A percentile compares a stretch with the other conserved stretches of the same genome.
phyloP scores from a whole-genome alignment of 2,113 vertebrate species.

The Alligator sinensis region DNA sequence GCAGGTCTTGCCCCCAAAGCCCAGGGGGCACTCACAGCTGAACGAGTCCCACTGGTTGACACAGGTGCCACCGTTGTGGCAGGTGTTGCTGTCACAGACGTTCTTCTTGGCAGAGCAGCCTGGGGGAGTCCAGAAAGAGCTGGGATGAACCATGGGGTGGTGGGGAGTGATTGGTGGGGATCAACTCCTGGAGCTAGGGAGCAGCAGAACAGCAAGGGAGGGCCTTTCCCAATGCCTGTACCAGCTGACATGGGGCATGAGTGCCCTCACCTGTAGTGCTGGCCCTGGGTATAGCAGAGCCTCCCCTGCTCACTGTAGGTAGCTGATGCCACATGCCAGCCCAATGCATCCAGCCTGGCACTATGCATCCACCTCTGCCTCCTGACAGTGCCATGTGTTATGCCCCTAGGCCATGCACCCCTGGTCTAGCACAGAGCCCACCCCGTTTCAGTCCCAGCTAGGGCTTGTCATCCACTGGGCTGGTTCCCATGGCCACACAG shows the following conservation, averaged over 20 bases:
- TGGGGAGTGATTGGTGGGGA: not conserved
- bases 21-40: conserved; percentile 90
- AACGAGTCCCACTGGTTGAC: conserved; percentile 91
- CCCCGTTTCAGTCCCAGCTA: not conserved
- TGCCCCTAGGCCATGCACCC: not conserved
- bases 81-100: conserved; percentile 87
- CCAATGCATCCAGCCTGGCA: conserved; percentile 32
- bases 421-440: not conserved
- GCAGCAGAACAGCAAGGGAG: not conserved
- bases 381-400: not conserved
- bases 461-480: not conserved
- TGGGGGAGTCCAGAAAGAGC: conserved; percentile 42
- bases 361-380: conserved; percentile 73
- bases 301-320: too few relatives aligned
- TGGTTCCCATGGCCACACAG: not conserved
- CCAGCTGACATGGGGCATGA: not conserved
- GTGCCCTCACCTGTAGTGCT: not conserved
- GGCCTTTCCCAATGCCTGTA: not conserved
- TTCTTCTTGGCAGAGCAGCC: conserved; percentile 92
- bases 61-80: conserved; percentile 91
- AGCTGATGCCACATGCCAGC: too few relatives aligned
- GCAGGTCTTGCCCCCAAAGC: conserved; percentile 90
- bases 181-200: not conserved
- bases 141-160: not conserved
- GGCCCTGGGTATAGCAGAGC: not conserved